Evolutionary conservation across 2,113 vertebrate genomes (phyloP), one percentile per base, ranked within the genome.

Genomic region (Lamprotornis superbus): DNA sequence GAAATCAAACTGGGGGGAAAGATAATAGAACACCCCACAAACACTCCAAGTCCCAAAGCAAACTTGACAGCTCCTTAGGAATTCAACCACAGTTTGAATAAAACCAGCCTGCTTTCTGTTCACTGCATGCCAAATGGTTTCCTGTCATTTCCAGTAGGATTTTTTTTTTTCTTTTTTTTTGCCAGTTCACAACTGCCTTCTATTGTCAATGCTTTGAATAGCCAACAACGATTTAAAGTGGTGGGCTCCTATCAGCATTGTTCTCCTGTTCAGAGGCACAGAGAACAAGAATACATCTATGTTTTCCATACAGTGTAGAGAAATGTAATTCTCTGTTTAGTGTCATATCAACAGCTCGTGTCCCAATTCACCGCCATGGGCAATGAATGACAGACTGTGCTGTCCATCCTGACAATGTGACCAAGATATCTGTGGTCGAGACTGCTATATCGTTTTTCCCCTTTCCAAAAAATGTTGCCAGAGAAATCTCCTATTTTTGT

Each of bases 241-340:
- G 92, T 46, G 59, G 68, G 80, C 83, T 96, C 83, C 95, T 97
- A 95, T 96, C 97, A 92, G 96, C 89, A 95, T 96, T 97, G 89
- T 97, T 97, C 93, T 97, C 85, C 74, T 95, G 84, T 96, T 94
- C 93, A 80, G 93, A 94, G 71, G 80, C 91, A 90, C n/a, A 78
- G 68, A 80, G 70, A 96, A 96, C 90, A 96, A 92, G 92, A 95
- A 95, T 61, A 82, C 71, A 78, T 92, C 83, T 94, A 74, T 93
- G 87, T 95, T 97, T 95, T 95, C 93, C 82, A 91, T 89, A 96
- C 47, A 91, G 68, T 76, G 59, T 9, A 93, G 83, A 92, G 95
- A 97, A 97, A 97, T 91, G 87, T 82, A 93, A 96, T 97, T 95
- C 93, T 95, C 92, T 96, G 91, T 95, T 97, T 94, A 97, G 91